A percentile compares a stretch with the other conserved stretches of the same genome.
These are phyloP conservation scores for Chelonus formosanus DNA, from an alignment of 2,888 invertebrate genomes.

Conservation along the genomic window DNA sequence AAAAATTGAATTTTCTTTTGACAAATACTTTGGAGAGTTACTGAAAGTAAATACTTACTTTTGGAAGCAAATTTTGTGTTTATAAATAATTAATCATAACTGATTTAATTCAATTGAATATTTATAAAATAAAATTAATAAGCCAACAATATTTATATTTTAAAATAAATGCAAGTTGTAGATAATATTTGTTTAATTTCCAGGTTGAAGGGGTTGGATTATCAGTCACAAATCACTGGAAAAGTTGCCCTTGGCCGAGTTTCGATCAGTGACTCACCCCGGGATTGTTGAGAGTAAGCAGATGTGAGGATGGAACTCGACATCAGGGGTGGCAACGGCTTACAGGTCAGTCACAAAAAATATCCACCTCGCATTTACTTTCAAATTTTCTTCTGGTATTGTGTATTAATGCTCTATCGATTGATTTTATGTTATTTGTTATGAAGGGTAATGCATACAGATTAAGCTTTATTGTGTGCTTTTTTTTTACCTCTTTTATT, in stretches of 20 bases:
- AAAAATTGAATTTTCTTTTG: no score
- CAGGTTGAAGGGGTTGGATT: not conserved
- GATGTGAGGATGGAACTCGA: not conserved
- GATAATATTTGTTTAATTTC: slow-evolving; percentile 4
- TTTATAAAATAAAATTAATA: no score
- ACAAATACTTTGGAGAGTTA: no score
- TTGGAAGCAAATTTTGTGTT: no score
- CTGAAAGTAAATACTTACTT: no score
- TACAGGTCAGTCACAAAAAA: slow-evolving; percentile 3
- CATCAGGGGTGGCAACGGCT: not conserved
- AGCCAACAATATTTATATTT: no score
- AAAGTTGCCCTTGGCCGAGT: slow-evolving; percentile 20
- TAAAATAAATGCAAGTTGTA: not conserved
- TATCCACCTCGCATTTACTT: not conserved
- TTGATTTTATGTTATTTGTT: not conserved
- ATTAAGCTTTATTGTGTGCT: not conserved
- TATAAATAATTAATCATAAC: no score
- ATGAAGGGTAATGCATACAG: not conserved
- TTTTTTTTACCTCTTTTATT: no score
- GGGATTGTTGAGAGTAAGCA: not conserved
- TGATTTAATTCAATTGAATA: no score
- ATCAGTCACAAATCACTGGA: slow-evolving; percentile 2
- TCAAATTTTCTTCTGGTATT: not conserved
- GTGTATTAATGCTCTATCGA: slow-evolving; percentile 1
- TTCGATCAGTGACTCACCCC: not conserved